Evolutionary conservation across 2,113 vertebrate genomes (phyloP).

Genomic region (Columba livia): DNA sequence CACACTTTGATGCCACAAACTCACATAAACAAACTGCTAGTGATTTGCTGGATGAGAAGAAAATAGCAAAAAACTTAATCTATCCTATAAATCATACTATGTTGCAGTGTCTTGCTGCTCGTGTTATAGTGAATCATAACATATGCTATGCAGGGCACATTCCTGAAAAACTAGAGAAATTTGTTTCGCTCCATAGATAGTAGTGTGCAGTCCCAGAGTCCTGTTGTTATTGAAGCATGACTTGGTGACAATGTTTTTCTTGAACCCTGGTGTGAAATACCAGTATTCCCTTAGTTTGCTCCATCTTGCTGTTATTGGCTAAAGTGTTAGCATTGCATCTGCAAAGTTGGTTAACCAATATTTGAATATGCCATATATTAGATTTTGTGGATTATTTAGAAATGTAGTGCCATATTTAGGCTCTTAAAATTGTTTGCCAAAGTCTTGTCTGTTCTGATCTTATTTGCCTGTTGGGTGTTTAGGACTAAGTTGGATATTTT

Average conservation of each 20-base stretch:
- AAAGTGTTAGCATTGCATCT: constrained; percentile 50
- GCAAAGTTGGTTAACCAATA: constrained; percentile 67
- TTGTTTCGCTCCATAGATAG: constrained; percentile 94
- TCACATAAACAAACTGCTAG: constrained; percentile 89
- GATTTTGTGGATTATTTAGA: constrained; percentile 75
- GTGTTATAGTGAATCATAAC: constrained; percentile 88
- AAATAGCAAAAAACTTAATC: constrained; percentile 91
- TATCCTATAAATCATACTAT: constrained; percentile 95
- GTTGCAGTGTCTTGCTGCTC: constrained; percentile 93
- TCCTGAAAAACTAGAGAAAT: constrained; percentile 92
- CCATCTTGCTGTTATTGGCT: constrained; percentile 59
- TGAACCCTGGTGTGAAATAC: constrained; percentile 69
- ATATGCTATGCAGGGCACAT: constrained; percentile 88
- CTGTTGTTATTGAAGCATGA: constrained; percentile 43
- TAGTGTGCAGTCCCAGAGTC: constrained; percentile 50
- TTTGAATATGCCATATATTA: constrained; percentile 70
- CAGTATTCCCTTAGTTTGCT: constrained; percentile 69
- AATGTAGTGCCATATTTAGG: constrained; percentile 63
- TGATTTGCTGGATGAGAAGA: constrained; percentile 92
- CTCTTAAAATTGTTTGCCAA: constrained; percentile 71
- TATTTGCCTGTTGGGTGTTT: constrained; percentile 64
- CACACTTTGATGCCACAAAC: constrained; percentile 95
- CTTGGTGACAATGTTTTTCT: constrained; percentile 53
- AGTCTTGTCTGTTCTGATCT: constrained; percentile 64
- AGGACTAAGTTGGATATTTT: constrained; percentile 60